Base-by-base conservation (phyloP, 92 coral and sea anemone species). In the Montipora capitata region DNA sequence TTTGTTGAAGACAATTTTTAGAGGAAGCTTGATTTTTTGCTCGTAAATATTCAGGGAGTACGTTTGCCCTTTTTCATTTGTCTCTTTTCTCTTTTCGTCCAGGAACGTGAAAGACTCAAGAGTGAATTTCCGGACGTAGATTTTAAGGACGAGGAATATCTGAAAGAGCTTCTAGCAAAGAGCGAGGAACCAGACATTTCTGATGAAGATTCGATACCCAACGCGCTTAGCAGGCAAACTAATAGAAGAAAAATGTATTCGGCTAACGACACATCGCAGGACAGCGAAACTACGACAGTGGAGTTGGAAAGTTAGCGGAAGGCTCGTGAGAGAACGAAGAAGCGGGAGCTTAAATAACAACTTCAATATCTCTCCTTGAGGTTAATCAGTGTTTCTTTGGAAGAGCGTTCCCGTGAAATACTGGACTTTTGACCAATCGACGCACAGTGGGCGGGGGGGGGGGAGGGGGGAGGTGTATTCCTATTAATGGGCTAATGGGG, bases 71-170 rank as follows among this genome's bases (percentile, higher is more conserved):
- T 27, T 27, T 27, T 27, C 35, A 1, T 27, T 27, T 27, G 35
- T 27, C 35, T 27, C 35, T 1, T 27, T 27, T 27, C 35, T 27
- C 35, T 27, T 27, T 27, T 27, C 35, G 35, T 51, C 45, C 69
- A 93, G 96, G 89, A 85, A 67, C 94, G 89, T 3, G 78, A 76
- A 57, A 89, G 85, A 81, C 66, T 95, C 10, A 80, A 79, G 61
- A 80, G 40, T 11, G 74, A 90, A 3, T 94, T 91, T 64, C 93
- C 94, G 2, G 78, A 86, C 13, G 66, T 81, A 16, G 62, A 85
- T 13, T 91, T 93, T 68, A 77, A 67, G 13, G 96, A 91, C 58
- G 91, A 86, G 45, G 94, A 90, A 39, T 85, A 63, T 66, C 76
- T 85, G 8, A 17, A 52, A 38, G 89, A 76, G 18, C 58, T 75